These are phyloP conservation scores for Macaria notata DNA, from an alignment of 2,888 invertebrate genomes.

Conservation along the genomic window DNA sequence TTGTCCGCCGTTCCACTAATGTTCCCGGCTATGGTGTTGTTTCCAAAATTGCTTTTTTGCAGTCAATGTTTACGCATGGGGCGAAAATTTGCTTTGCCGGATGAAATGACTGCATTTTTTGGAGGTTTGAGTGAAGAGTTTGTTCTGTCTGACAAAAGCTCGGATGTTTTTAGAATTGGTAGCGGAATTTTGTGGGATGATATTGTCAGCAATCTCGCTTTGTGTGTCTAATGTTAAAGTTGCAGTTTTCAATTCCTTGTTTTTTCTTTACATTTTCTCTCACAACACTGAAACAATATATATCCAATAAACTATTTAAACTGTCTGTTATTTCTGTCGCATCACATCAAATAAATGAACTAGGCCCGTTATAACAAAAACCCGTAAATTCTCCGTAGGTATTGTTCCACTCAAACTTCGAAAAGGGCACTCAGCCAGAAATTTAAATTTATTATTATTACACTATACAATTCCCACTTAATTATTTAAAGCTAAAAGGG, in stretches of 20 bases:
- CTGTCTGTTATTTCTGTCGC: too few species aligned
- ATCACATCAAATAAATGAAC: too few species aligned
- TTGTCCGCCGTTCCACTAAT: slow-evolving; percentile 18
- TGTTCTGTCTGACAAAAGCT: too few species aligned
- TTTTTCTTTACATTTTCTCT: too few species aligned
- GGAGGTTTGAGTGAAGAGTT: too few species aligned
- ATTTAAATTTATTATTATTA: slow-evolving; percentile 40
- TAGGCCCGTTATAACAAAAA: slow-evolving; percentile 19
- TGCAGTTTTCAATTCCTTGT: too few species aligned
- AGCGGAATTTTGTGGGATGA: too few species aligned
- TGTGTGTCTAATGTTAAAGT: too few species aligned
- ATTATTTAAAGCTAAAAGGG: slow-evolving; percentile 35
- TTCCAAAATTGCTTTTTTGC: slow-evolving; percentile 16
- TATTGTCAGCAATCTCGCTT: too few species aligned
- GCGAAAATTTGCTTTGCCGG: not conserved
- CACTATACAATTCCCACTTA: slow-evolving; percentile 35
- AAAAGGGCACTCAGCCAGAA: slow-evolving; percentile 29
- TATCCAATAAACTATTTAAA: too few species aligned
- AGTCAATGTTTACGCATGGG: slow-evolving; percentile 11
- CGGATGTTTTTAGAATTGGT: too few species aligned
- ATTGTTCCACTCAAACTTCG: slow-evolving; percentile 29
- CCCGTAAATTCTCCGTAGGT: slow-evolving; percentile 27
- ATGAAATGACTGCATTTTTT: slow-evolving; percentile 4
- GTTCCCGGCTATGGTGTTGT: slow-evolving; percentile 11
- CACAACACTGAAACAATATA: too few species aligned